Evolutionary conservation across 2,797 vertebrate species (phyloP).

Genomic region (Sebastes hubbsi): DNA sequence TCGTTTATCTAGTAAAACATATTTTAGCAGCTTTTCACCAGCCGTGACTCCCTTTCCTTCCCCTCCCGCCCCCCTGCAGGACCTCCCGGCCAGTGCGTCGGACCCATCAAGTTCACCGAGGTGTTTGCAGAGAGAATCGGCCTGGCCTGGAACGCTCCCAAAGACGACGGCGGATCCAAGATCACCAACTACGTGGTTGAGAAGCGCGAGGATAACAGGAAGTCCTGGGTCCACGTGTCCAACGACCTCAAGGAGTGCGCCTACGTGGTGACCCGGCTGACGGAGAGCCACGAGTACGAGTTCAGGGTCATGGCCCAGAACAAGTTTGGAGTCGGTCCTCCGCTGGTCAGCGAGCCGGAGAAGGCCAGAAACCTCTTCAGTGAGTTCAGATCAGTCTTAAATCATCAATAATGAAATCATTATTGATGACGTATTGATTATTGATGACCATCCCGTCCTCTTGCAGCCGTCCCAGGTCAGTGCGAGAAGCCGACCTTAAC

Average conservation of each 20-base stretch:
- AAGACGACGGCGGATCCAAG: conserved; percentile 94
- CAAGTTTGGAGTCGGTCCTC: conserved; percentile 94
- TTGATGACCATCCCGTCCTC: not conserved
- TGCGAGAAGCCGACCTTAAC: conserved; percentile 96
- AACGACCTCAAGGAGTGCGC: conserved; percentile 93
- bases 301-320: conserved; percentile 99
- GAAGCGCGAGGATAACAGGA: conserved; percentile 96
- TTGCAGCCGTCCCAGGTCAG: conserved; percentile 93
- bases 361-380: conserved; percentile 98
- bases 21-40: not conserved
- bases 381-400: conserved; percentile 78
- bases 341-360: conserved; percentile 92
- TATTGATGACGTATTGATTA: not conserved
- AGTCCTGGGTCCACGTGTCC: conserved; percentile 93
- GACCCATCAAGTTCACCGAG: conserved; percentile 94
- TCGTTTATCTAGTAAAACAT: not conserved
- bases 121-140: conserved; percentile 95
- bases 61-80: conserved; percentile 74
- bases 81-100: conserved; percentile 90
- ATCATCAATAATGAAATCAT: not conserved
- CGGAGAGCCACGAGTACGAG: conserved; percentile 96
- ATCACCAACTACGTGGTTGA: conserved; percentile 98
- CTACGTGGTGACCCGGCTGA: conserved; percentile 91
- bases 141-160: conserved; percentile 92
- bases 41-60: not conserved